Evolutionary conservation across 2,888 invertebrate genomes (phyloP).

Genomic region (Shargacucullia verbasci): DNA sequence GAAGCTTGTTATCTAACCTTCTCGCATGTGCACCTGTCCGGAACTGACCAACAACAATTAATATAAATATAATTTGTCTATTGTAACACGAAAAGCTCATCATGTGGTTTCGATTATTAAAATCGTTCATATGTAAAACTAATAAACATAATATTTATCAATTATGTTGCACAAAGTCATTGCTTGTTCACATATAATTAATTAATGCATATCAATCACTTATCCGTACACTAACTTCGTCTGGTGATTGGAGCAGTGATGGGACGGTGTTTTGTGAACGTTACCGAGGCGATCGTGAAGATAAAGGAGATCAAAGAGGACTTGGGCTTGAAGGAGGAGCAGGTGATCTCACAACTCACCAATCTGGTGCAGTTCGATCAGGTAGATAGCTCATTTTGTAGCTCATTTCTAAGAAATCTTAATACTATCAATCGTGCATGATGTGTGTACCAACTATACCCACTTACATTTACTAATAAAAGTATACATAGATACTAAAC

Average conservation of each 20-base stretch:
- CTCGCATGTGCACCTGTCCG: constrained; percentile 52
- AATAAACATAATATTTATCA: not conserved
- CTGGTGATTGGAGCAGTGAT: constrained; percentile 73
- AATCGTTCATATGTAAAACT: constrained; percentile 1
- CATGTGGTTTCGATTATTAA: constrained; percentile 4
- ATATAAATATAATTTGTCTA: constrained; percentile 2
- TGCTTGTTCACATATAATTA: constrained; percentile 36
- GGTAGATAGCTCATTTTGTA: constrained; percentile 68
- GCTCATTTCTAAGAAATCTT: constrained; percentile 23
- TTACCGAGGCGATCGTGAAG: constrained; percentile 64
- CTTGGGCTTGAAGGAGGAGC: constrained; percentile 57
- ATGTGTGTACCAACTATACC: not conserved
- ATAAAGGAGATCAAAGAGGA: constrained; percentile 53
- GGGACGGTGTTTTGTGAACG: constrained; percentile 79
- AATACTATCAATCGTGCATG: constrained; percentile 26
- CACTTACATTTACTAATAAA: too few relatives aligned
- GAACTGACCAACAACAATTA: constrained; percentile 14
- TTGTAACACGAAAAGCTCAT: constrained; percentile 7
- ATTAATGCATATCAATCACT: constrained; percentile 30
- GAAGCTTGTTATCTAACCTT: constrained; percentile 32
- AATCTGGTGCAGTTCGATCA: constrained; percentile 73
- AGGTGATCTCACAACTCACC: constrained; percentile 68
- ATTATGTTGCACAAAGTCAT: constrained; percentile 17
- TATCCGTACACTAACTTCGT: constrained; percentile 54
- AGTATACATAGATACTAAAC: too few relatives aligned